phyloP scores from a whole-genome alignment of 2,113 vertebrate species.

The Cyanoliseus patagonus region DNA sequence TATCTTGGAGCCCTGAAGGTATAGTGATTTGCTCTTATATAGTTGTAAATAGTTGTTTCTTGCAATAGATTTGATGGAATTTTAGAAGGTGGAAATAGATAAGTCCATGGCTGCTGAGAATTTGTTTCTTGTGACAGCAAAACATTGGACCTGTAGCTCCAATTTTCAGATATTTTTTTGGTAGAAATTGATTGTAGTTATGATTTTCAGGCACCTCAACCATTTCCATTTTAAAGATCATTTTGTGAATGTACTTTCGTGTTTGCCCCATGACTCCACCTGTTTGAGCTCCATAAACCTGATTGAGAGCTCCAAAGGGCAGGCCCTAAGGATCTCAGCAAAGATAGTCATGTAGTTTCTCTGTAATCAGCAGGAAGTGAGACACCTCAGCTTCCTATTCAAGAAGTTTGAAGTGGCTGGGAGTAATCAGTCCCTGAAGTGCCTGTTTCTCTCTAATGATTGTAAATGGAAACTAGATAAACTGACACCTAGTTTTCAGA shows the following conservation, averaged over 20 bases:
- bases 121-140: not conserved
- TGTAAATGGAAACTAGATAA: not conserved
- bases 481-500: not conserved
- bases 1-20: not conserved
- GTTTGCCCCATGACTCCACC: not conserved
- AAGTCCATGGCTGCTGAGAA: not conserved
- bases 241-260: not conserved
- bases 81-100: not conserved
- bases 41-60: not conserved
- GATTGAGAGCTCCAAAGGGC: rapidly evolving
- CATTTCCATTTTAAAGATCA: not conserved
- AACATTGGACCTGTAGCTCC: not conserved
- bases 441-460: not conserved
- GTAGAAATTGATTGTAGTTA: not conserved
- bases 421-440: not conserved
- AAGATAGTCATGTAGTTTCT: not conserved
- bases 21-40: not conserved
- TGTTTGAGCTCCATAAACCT: not conserved
- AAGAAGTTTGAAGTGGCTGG: not conserved
- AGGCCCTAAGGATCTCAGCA: not conserved
- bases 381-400: not conserved
- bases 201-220: rapidly evolving
- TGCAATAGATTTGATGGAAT: not conserved
- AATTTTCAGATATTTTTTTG: not conserved
- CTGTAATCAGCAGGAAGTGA: not conserved